Evolutionary conservation across 2,888 invertebrate species (phyloP), one percentile per base, ranked within the genome.

Genomic region (Cosmia pyralina): DNA sequence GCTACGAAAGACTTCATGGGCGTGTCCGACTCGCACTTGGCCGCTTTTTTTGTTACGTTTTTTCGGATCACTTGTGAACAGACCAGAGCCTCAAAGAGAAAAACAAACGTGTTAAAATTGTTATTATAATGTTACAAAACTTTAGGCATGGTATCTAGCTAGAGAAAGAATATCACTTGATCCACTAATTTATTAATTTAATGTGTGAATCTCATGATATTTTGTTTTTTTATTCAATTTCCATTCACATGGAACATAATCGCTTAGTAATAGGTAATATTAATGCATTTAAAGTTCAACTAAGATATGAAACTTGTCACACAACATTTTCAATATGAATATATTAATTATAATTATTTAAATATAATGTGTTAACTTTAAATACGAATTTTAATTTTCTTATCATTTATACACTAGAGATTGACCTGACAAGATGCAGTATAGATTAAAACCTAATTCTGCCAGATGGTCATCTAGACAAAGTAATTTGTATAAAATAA

Each of bases 401-500:
- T 55, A 11, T 44, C 48, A 75, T 64, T 81, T 38, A n/a, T 48
- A 17, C 15, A 7, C 10, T 19, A 57, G 46, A 41, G 4, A 22
- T 65, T 38, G 41, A 6, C 13, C 53, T 11, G 46, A 60, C 53
- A 38, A 69, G 59, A 79, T 79, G 82, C n/a, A 3, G 4, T 71
- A 52, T 55, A 77, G 59, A 71, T 55, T 81, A 44, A 67, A 63
- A 52, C 15, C 50, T 13, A n/a, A 13, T 41, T 22, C 17, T 17
- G 17, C 41, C 4, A 48, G 58, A 53, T 50, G 81, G 81, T 6
- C 53, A 38, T 13, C 38, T 4, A 66, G 71, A 64, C 63, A 67
- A 81, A 71, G 79, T 81, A 76, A 80, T n/a, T 15, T 28, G 13
- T 28, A 8, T 60, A 44, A 46, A 59, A 46, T n/a, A 13, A n/a